Conservation (phyloP, 2,113 vertebrate genomes). For the Microtus montanus region DNA sequence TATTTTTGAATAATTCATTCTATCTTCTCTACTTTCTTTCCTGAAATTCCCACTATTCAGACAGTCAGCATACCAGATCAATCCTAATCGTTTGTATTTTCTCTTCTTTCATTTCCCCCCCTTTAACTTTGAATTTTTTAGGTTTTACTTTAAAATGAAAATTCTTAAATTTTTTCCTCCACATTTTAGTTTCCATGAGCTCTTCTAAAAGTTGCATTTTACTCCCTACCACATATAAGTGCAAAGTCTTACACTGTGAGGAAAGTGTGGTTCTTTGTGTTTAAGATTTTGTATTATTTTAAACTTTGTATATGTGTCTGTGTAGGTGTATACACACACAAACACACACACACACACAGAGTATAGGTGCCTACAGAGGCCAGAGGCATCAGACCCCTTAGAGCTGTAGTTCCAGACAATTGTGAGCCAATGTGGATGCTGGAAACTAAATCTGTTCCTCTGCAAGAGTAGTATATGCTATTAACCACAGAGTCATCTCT, state of each 20-base stretch:
- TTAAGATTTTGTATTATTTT: not conserved
- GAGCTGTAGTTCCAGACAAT: not conserved
- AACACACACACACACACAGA: not conserved
- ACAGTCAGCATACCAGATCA: not conserved
- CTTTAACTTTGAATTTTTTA: not conserved
- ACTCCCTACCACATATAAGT: not conserved
- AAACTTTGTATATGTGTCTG: not conserved
- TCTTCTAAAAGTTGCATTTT: not conserved
- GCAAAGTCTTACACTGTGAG: not conserved
- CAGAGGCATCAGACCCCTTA: not conserved
- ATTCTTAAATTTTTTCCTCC: not conserved
- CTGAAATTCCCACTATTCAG: not conserved
- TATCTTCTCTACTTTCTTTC: not conserved
- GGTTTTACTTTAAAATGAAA: constrained; percentile 31
- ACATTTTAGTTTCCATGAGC: not conserved
- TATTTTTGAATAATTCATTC: constrained; percentile 28
- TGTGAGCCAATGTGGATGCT: not conserved
- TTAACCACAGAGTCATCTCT: not conserved
- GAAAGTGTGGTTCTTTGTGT: not conserved
- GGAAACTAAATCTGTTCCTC: not conserved
- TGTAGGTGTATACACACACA: not conserved
- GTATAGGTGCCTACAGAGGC: not conserved
- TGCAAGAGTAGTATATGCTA: not conserved
- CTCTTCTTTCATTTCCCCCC: not conserved
- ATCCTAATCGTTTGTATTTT: constrained; percentile 14